Evolutionary conservation across 2,113 vertebrate species (phyloP), one percentile per base, ranked within the genome.

Genomic region (Tragulus kanchil): DNA sequence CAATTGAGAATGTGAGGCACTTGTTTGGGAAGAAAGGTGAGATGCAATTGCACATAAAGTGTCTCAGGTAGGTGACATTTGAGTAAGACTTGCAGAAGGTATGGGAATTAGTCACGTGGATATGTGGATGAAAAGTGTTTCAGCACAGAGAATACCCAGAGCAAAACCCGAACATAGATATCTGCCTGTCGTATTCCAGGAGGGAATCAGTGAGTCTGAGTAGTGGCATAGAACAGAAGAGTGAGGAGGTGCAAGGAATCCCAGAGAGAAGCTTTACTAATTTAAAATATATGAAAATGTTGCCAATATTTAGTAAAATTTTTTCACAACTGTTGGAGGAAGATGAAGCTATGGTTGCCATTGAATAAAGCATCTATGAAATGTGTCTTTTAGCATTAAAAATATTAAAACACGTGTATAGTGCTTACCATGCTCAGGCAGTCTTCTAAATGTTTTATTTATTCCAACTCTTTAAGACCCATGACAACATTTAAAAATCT

Each of bases 251-350:
- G n/a, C 11, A n/a, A 54, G 31, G 3, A 3, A 12, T 45, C 36
- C 19, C 64, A 50, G 56, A 10, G 16, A 65, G 1, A 96, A 97
- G 85, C 45, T 94, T 93, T 64, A 56, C 90, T 83, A 85, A 81
- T 95, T 82, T 96, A 97, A 97, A 97, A 96, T 58, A 92, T 71
- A 75, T 85, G 61, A 97, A 94, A 95, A 71, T 97, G 92, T 92
- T 93, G 84, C 45, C 95, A 79, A 23, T 84, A 75, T 73, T 92
- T 81, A 93, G 83, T 78, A 90, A 95, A 77, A 48, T 23, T n/a
- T n/a, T n/a, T 92, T 36, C 36, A 83, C 95, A 96, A 62, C 56
- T 64, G 16, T 48, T 69, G 23, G 31, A 92, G 36, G 58, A 83
- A 93, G 62, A 89, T 95, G 23, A 89, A 81, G 92, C 62, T 64